These are phyloP conservation scores for Mythimna pallens DNA, from an alignment of 2,888 invertebrate genomes.

Conservation along the genomic window DNA sequence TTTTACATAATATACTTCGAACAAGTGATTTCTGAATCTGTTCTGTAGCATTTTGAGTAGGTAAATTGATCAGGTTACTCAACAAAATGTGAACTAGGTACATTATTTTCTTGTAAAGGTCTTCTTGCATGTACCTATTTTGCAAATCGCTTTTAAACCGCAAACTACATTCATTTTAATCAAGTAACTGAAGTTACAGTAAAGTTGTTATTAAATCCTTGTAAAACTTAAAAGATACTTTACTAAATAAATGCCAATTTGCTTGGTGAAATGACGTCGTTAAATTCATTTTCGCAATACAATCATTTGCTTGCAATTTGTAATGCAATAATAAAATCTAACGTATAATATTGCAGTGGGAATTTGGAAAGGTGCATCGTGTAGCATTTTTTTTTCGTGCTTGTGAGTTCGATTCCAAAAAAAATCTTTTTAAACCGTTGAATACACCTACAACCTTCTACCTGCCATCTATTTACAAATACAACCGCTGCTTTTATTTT, in stretches of 20 bases:
- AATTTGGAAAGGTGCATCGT: slow-evolving; percentile 85
- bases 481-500: slow-evolving; percentile 82
- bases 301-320: slow-evolving; percentile 26
- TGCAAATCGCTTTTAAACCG: background rate
- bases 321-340: slow-evolving; percentile 38
- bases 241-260: slow-evolving; percentile 7
- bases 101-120: background rate
- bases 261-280: background rate
- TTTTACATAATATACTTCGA: slow-evolving; percentile 24
- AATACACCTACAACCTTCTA: slow-evolving; percentile 89
- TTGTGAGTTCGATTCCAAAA: slow-evolving; percentile 67
- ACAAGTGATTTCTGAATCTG: slow-evolving; percentile 28
- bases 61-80: background rate
- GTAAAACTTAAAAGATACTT: background rate
- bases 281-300: slow-evolving; percentile 25
- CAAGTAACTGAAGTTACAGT: slow-evolving; percentile 17
- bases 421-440: slow-evolving; percentile 73
- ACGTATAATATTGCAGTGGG: slow-evolving; percentile 75
- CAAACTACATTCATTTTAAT: background rate
- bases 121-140: background rate
- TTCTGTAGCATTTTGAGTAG: background rate
- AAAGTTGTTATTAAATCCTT: slow-evolving; percentile 1
- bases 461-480: slow-evolving; percentile 88
- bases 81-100: background rate
- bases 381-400: slow-evolving; percentile 68